Evolutionary conservation across 2,113 vertebrate genomes (phyloP).

Genomic region (Lucifuga dentata): DNA sequence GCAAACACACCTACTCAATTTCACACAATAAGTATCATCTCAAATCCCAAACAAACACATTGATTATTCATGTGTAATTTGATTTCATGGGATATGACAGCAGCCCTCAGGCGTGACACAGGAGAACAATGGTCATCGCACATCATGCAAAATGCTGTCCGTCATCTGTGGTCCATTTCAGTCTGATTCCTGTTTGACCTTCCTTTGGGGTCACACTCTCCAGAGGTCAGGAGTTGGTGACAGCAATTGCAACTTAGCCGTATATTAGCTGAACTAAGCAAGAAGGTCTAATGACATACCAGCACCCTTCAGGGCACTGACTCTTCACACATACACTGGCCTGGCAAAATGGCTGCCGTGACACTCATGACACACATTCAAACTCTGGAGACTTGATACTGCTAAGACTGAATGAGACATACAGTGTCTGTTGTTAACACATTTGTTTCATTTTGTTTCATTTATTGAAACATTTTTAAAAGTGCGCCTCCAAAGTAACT

Average conservation of each 20-base stretch:
- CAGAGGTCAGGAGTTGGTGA: conserved; percentile 53
- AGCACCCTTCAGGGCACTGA: conserved; percentile 41
- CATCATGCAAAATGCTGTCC: conserved; percentile 35
- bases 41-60: conserved; percentile 40
- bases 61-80: conserved; percentile 51
- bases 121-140: conserved; percentile 25
- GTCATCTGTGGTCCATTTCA: conserved; percentile 49
- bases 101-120: conserved; percentile 15
- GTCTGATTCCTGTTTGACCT: conserved; percentile 47
- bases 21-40: conserved; percentile 26
- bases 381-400: conserved; percentile 17
- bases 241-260: conserved; percentile 37
- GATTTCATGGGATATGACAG: conserved; percentile 36
- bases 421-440: conserved; percentile 6
- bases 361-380: conserved; percentile 59
- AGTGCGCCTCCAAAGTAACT: conserved; percentile 3
- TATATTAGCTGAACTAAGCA: conserved; percentile 61
- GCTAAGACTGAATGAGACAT: background rate
- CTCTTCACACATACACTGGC: conserved; percentile 38
- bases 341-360: conserved; percentile 44
- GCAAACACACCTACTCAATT: conserved; percentile 33
- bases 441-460: conserved; percentile 18
- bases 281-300: conserved; percentile 61
- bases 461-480: conserved; percentile 11
- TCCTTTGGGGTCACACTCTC: conserved; percentile 38